Conservation (phyloP, 2,888 invertebrate species). For the Dolomedes plantarius region DNA sequence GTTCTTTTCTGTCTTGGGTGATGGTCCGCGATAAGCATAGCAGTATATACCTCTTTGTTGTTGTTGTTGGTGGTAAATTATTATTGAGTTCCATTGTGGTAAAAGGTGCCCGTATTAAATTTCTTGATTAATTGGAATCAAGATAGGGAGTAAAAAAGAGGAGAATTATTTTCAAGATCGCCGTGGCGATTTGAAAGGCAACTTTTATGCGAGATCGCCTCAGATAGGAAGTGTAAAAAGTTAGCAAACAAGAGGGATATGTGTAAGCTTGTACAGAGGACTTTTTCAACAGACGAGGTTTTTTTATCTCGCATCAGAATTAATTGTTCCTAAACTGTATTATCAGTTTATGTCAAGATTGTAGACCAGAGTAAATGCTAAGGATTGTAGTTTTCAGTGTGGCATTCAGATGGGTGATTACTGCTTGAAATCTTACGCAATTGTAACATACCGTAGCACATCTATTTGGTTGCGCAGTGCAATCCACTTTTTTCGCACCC, state of each 20-base stretch:
- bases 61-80: constrained; percentile 3
- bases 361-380: too few relatives aligned
- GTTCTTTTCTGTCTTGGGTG: not conserved
- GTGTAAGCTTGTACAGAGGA: too few relatives aligned
- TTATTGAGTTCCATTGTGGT: constrained; percentile 12
- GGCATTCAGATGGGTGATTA: too few relatives aligned
- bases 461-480: too few relatives aligned
- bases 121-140: constrained; percentile 16
- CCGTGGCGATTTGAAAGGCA: not conserved
- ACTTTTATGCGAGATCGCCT: not conserved
- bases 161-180: not conserved
- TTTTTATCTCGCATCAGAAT: too few relatives aligned
- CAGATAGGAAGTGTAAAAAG: not conserved
- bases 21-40: not conserved
- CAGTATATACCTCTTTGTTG: not conserved
- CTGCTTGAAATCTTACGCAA: too few relatives aligned
- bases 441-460: too few relatives aligned
- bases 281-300: too few relatives aligned
- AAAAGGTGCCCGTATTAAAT: constrained; percentile 3
- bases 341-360: too few relatives aligned
- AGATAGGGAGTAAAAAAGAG: not conserved
- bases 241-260: not conserved
- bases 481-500: too few relatives aligned
- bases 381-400: too few relatives aligned
- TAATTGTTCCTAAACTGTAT: too few relatives aligned